Conservation (phyloP, 2,888 invertebrate species). For the Stratiomys singularior region DNA sequence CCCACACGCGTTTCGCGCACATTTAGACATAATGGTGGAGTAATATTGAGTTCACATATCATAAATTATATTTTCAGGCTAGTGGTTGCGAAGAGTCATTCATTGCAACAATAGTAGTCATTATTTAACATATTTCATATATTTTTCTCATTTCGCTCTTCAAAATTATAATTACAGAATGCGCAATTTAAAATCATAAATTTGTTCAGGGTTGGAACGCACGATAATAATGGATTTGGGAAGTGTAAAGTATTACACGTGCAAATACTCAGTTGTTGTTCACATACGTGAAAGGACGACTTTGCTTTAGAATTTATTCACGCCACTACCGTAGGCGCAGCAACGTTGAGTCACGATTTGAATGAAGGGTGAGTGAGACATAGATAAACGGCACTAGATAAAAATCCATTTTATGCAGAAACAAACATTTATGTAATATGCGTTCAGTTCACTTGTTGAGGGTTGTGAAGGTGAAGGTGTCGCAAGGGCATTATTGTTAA, state of each 20-base stretch:
- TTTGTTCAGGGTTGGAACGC: conserved; percentile 7
- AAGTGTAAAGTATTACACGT: conserved; percentile 24
- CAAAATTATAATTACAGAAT: conserved; percentile 5
- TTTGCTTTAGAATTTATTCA: conserved; percentile 13
- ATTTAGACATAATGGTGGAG: background rate
- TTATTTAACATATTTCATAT: conserved; percentile 33
- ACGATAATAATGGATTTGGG: conserved; percentile 3
- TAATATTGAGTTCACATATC: background rate
- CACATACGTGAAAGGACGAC: background rate
- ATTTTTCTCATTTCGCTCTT: background rate
- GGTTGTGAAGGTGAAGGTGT: conserved; percentile 11
- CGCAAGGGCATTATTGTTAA: background rate
- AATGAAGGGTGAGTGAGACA: background rate
- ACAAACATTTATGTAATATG: conserved; percentile 21
- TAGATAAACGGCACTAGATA: background rate
- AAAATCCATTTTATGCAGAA: conserved; percentile 21
- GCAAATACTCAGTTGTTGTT: background rate
- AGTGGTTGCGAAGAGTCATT: background rate
- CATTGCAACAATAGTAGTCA: conserved; percentile 7
- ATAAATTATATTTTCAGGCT: background rate
- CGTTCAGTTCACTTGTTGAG: conserved; percentile 36
- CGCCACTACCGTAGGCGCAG: background rate
- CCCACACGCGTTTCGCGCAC: background rate
- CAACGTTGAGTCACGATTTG: background rate
- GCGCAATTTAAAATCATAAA: conserved; percentile 33